Percentiles rank a stretch among this genome's conserved stretches.
Conservation (phyloP, 2,888 invertebrate species). For the Acanthacorydalis orientalis region DNA sequence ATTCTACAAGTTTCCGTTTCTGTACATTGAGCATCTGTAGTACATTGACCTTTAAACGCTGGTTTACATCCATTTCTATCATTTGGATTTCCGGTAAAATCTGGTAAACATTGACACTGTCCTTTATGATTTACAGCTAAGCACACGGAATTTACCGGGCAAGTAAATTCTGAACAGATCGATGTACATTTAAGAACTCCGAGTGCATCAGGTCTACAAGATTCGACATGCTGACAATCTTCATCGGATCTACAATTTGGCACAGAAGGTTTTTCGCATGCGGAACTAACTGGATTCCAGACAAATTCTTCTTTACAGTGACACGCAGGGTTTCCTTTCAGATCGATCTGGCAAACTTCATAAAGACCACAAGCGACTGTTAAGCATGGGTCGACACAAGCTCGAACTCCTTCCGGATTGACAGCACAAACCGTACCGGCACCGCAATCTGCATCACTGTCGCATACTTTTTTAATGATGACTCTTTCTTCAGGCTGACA, state of each 20-base stretch:
- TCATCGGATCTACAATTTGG: conserved; percentile 58
- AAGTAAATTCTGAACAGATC: conserved; percentile 66
- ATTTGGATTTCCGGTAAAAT: conserved; percentile 78
- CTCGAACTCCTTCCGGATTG: conserved; percentile 40
- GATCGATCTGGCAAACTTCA: conserved; percentile 57
- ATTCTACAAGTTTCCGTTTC: conserved; percentile 66
- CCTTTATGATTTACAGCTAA: conserved; percentile 54
- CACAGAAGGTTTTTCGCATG: conserved; percentile 73
- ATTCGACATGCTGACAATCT: conserved; percentile 52
- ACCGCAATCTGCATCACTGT: conserved; percentile 52
- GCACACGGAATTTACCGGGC: conserved; percentile 71
- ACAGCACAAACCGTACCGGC: conserved; percentile 52
- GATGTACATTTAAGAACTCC: conserved; percentile 70
- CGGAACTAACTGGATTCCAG: conserved; percentile 69
- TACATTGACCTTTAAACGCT: conserved; percentile 56
- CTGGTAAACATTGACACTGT: conserved; percentile 67
- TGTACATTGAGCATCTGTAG: conserved; percentile 62
- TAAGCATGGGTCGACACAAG: conserved; percentile 63
- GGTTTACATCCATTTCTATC: conserved; percentile 74
- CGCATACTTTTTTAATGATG: conserved; percentile 42
- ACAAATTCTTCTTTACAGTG: conserved; percentile 60
- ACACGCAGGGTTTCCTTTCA: conserved; percentile 53
- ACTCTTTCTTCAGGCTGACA: conserved; percentile 54
- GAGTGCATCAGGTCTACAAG: conserved; percentile 68
- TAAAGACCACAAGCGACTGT: conserved; percentile 69